phyloP scores from a whole-genome alignment of 2,113 vertebrate species.

The Chaenogobius annularis region DNA sequence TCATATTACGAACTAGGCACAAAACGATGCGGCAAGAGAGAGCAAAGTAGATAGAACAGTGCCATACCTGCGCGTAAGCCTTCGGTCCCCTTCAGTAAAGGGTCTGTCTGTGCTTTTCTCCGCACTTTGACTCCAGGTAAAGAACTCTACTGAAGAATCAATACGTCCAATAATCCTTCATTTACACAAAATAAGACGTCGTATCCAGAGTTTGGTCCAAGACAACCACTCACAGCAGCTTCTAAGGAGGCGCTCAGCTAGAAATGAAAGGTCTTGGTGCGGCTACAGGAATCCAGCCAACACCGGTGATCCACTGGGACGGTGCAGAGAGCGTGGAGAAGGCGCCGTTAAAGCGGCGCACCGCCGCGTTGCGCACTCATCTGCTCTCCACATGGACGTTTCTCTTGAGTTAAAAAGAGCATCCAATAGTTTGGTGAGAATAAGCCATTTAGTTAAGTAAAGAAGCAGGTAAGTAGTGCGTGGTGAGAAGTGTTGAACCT shows the following conservation, averaged over 20 bases:
- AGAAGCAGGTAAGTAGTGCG: not conserved
- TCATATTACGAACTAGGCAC: constrained; percentile 35
- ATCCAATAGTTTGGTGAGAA: constrained; percentile 1
- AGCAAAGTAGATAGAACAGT: constrained; percentile 48
- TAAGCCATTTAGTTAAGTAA: constrained; percentile 6
- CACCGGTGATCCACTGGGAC: constrained; percentile 34
- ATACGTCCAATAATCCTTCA: constrained; percentile 52
- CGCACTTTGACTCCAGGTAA: constrained; percentile 28
- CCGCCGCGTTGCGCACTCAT: constrained; percentile 48
- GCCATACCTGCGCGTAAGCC: constrained; percentile 57
- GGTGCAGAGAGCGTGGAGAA: constrained; percentile 21
- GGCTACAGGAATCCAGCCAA: constrained; percentile 31
- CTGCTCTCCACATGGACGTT: constrained; percentile 47
- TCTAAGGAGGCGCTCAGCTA: constrained; percentile 32
- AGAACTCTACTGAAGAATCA: constrained; percentile 33
- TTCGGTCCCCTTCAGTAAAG: constrained; percentile 25
- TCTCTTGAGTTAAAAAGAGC: constrained; percentile 17
- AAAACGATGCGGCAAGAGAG: constrained; percentile 5
- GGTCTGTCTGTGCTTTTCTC: constrained; percentile 26
- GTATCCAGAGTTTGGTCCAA: constrained; percentile 45
- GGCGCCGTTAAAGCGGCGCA: constrained; percentile 54
- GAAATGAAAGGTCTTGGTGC: constrained; percentile 26
- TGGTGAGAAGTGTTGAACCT: not conserved
- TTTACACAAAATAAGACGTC: constrained; percentile 26
- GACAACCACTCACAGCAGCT: constrained; percentile 17